Conservation (phyloP, 2,797 vertebrate genomes). For the Hirundo rustica region DNA sequence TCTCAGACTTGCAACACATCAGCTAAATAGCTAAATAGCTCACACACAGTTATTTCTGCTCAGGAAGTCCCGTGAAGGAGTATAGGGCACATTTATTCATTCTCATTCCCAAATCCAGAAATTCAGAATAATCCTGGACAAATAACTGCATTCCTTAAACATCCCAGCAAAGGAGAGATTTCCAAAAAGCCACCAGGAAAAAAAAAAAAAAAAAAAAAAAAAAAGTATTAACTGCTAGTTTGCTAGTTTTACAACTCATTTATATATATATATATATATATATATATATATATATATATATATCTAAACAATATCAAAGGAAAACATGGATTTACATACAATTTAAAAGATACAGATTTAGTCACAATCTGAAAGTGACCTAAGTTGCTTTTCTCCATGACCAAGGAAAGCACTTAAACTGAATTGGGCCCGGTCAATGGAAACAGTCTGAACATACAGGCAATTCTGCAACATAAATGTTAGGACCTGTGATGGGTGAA, state of each 20-base stretch:
- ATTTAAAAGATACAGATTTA: background rate
- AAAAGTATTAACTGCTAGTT: background rate
- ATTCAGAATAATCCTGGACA: conserved; percentile 38
- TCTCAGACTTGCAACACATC: background rate
- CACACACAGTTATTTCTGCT: background rate
- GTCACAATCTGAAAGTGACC: background rate
- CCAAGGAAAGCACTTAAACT: background rate
- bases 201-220: background rate
- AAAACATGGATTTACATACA: background rate
- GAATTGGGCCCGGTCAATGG: background rate
- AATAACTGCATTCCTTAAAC: conserved; percentile 5
- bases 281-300: too few relatives aligned
- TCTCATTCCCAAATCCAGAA: conserved; percentile 57
- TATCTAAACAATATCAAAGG: conserved; percentile 8
- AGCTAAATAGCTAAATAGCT: background rate
- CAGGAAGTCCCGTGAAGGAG: background rate
- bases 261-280: too few relatives aligned
- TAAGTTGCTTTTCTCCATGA: background rate
- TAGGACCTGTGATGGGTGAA: background rate
- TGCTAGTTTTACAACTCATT: conserved; percentile 13
- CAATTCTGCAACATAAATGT: background rate
- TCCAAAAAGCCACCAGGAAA: background rate
- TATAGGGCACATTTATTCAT: background rate
- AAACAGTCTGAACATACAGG: background rate
- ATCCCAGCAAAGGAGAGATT: conserved; percentile 17